phyloP scores from a whole-genome alignment of 2,888 invertebrate genomes.

The Apamea sordens region DNA sequence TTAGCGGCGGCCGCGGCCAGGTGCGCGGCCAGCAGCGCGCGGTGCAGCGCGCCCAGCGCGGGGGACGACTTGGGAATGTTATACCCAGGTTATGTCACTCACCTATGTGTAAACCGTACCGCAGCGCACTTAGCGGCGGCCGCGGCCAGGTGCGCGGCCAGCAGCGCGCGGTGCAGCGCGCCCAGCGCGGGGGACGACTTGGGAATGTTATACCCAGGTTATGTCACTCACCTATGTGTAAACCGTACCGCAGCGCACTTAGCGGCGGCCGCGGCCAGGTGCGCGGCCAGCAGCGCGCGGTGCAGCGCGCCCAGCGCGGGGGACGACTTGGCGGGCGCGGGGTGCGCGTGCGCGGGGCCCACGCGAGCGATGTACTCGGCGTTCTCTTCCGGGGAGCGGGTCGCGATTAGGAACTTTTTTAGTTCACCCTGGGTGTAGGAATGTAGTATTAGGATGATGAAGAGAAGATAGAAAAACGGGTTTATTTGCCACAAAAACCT shows the following conservation, averaged over 20 bases:
- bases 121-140: slow-evolving; percentile 89
- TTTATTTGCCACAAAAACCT: too few species aligned
- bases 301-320: slow-evolving; percentile 92
- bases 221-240: too few species aligned
- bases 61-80: slow-evolving; percentile 73
- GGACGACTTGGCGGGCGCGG: slow-evolving; percentile 59
- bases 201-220: too few species aligned
- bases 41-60: slow-evolving; percentile 92
- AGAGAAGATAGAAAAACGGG: background rate
- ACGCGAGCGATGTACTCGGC: slow-evolving; percentile 75
- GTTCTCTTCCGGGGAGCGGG: slow-evolving; percentile 84
- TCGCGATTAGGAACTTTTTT: slow-evolving; percentile 96
- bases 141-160: slow-evolving; percentile 94
- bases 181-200: slow-evolving; percentile 92
- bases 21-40: slow-evolving; percentile 93
- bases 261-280: slow-evolving; percentile 93
- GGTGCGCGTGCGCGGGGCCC: slow-evolving; percentile 69
- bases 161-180: slow-evolving; percentile 91
- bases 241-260: slow-evolving; percentile 87
- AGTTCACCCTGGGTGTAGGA: slow-evolving; percentile 93
- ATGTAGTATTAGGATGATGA: background rate
- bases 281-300: slow-evolving; percentile 92
- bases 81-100: background rate
- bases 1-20: slow-evolving; percentile 92
- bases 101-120: slow-evolving; percentile 92